Conservation (phyloP, 2,113 vertebrate genomes). For the Columba livia region DNA sequence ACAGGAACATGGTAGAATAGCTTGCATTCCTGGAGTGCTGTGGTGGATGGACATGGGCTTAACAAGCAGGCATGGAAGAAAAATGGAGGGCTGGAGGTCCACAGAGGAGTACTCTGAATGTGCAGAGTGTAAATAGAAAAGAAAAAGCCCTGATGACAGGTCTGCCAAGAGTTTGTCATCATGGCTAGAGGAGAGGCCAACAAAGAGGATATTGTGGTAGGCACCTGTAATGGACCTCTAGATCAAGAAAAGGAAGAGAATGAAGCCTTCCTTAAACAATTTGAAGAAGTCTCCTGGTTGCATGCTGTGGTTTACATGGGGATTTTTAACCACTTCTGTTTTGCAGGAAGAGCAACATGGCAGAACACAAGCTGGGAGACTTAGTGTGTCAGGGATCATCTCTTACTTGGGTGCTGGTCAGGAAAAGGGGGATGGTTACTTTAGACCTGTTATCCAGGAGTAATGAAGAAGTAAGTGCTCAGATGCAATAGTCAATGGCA, state of each 20-base stretch:
- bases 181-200: background rate
- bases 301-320: background rate
- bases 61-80: background rate
- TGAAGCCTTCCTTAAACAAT: background rate
- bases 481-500: background rate
- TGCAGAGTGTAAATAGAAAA: background rate
- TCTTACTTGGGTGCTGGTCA: background rate
- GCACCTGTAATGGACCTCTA: background rate
- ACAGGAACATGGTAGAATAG: background rate
- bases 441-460: background rate
- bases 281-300: background rate
- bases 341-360: background rate
- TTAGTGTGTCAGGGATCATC: background rate
- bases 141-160: background rate
- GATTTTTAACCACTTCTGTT: background rate
- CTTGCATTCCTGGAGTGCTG: background rate
- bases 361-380: background rate
- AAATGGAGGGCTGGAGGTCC: background rate
- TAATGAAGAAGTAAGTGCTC: background rate
- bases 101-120: background rate
- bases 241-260: background rate
- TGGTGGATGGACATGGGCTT: background rate
- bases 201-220: background rate
- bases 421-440: background rate
- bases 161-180: background rate